A percentile compares a stretch with the other conserved stretches of the same genome.
Evolutionary conservation across 2,113 vertebrate species (phyloP).

Genomic region (Percina caprodes): DNA sequence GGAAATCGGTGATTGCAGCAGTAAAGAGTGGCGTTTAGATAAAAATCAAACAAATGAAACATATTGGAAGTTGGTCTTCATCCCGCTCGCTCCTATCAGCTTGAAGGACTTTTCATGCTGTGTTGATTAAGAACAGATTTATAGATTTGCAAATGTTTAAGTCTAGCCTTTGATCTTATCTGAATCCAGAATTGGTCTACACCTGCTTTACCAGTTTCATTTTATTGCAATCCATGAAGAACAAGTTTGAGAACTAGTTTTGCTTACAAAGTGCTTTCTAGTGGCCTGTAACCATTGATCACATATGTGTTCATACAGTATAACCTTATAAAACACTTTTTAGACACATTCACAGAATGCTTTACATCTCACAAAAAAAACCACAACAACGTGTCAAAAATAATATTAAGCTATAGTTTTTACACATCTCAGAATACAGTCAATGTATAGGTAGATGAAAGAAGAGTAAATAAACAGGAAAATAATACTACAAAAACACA

Average conservation of each 20-base stretch:
- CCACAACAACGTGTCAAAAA: background rate
- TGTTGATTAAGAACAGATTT: constrained; percentile 36
- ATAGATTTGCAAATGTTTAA: constrained; percentile 22
- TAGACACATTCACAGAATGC: background rate
- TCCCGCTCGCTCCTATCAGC: background rate
- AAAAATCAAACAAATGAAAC: constrained; percentile 52
- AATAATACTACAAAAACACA: background rate
- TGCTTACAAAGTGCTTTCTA: background rate
- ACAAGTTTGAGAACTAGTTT: background rate
- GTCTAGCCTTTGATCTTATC: constrained; percentile 27
- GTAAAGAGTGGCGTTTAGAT: constrained; percentile 46
- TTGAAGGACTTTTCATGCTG: constrained; percentile 25
- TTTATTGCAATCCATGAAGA: background rate
- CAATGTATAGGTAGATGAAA: background rate
- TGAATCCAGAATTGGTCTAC: constrained; percentile 2
- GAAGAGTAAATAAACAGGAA: background rate
- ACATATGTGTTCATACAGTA: background rate
- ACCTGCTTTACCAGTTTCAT: background rate
- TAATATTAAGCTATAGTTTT: background rate
- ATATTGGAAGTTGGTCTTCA: constrained; percentile 15
- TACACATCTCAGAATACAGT: background rate
- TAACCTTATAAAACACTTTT: background rate
- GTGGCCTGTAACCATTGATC: background rate
- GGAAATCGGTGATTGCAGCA: constrained; percentile 27
- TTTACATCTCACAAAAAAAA: background rate